phyloP scores from a whole-genome alignment of 2,888 invertebrate species.

The Magallana nippona region DNA sequence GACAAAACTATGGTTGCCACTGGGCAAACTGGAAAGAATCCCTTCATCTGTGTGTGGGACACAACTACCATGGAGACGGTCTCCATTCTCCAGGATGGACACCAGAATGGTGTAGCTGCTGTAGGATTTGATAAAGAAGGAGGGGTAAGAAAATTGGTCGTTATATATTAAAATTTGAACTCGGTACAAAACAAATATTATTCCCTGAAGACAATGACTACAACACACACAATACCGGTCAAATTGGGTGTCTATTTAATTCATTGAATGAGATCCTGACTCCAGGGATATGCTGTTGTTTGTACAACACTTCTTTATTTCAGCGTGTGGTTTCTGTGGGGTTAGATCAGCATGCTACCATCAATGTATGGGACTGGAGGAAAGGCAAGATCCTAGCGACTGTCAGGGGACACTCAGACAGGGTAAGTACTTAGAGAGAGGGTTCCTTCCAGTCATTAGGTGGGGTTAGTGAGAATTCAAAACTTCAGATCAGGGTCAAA shows the following conservation, averaged over 20 bases:
- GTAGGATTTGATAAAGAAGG: conserved; percentile 79
- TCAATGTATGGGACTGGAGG: conserved; percentile 80
- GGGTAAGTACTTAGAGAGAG: conserved; percentile 64
- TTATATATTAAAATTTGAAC: neutral
- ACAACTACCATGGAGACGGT: conserved; percentile 74
- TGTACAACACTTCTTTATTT: conserved; percentile 36
- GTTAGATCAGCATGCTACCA: conserved; percentile 76
- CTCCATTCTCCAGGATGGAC: conserved; percentile 80
- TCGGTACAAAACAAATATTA: neutral
- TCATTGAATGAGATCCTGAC: no score
- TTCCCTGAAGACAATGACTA: no score
- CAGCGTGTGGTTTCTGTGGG: conserved; percentile 79
- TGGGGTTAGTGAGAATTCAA: neutral
- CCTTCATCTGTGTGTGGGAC: conserved; percentile 81
- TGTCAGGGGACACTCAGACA: conserved; percentile 77
- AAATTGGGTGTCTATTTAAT: no score
- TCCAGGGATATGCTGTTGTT: neutral
- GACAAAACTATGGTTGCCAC: conserved; percentile 79
- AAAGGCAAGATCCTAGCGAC: conserved; percentile 79
- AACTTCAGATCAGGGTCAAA: no score
- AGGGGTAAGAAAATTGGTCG: conserved; percentile 59
- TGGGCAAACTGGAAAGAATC: conserved; percentile 80
- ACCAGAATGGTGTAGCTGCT: conserved; percentile 78
- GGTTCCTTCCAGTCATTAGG: neutral
- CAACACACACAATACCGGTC: no score